phyloP scores from a whole-genome alignment of 2,113 vertebrate species.

The Asarcornis scutulata region DNA sequence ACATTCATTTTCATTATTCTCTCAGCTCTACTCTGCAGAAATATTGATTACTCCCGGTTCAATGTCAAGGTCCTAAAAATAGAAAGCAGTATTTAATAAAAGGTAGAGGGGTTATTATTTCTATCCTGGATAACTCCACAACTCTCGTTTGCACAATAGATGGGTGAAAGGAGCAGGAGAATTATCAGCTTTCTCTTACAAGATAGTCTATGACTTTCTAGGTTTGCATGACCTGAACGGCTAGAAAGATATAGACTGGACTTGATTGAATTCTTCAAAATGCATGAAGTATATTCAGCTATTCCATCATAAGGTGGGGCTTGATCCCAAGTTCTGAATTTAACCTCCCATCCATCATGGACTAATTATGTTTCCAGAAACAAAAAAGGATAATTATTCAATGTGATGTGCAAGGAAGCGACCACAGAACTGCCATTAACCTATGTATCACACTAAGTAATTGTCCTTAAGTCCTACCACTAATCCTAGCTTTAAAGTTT shows the following conservation, averaged over 20 bases:
- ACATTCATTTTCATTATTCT: neutral
- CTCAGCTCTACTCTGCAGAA: neutral
- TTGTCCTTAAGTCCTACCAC: neutral
- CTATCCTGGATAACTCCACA: neutral
- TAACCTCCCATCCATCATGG: constrained; percentile 44
- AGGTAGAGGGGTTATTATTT: neutral
- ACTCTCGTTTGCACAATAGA: neutral
- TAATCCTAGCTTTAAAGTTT: neutral
- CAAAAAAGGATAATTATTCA: constrained; percentile 42
- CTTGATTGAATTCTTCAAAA: neutral
- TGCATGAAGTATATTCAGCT: neutral
- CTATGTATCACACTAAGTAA: neutral
- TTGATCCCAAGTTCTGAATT: constrained; percentile 31
- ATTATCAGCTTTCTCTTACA: neutral
- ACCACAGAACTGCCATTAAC: constrained; percentile 44
- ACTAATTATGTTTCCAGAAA: constrained; percentile 43
- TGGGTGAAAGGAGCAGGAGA: neutral
- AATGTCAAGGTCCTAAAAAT: neutral
- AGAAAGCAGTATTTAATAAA: neutral
- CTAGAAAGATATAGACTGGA: neutral
- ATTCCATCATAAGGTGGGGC: constrained; percentile 3
- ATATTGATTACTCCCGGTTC: neutral
- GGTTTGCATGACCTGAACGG: neutral
- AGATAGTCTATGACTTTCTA: neutral
- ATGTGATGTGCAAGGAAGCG: constrained; percentile 22